These are phyloP conservation scores for Sinelater perroti DNA, from an alignment of 2,888 invertebrate species.

Conservation along the genomic window DNA sequence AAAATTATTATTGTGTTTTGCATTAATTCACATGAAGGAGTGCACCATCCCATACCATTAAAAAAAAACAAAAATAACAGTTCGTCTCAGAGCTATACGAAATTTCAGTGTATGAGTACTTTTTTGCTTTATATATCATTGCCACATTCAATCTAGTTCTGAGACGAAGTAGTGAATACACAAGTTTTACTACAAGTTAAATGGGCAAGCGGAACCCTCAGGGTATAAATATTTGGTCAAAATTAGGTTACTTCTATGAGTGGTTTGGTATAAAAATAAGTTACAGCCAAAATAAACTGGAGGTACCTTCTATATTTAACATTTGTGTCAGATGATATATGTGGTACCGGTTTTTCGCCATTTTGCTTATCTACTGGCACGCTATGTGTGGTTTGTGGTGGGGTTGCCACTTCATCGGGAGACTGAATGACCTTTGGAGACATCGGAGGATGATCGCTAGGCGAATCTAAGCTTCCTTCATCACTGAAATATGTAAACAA, in stretches of 20 bases:
- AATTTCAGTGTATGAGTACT: too few species aligned
- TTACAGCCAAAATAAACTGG: conserved; percentile 51
- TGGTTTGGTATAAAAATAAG: conserved; percentile 52
- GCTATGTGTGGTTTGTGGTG: conserved; percentile 38
- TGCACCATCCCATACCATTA: too few species aligned
- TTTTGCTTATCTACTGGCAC: conserved; percentile 48
- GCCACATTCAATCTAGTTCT: too few species aligned
- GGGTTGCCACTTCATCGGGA: conserved; percentile 48
- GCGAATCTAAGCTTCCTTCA: conserved; percentile 60
- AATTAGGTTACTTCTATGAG: conserved; percentile 41
- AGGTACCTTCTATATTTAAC: conserved; percentile 59
- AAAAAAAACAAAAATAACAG: too few species aligned
- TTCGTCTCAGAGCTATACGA: conserved; percentile 24
- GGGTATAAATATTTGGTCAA: conserved; percentile 4
- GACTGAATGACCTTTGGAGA: conserved; percentile 53
- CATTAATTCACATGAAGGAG: too few species aligned
- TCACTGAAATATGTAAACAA: too few species aligned
- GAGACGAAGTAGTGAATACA: conserved; percentile 30
- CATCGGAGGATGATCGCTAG: conserved; percentile 59
- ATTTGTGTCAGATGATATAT: conserved; percentile 49
- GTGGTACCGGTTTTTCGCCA: conserved; percentile 48
- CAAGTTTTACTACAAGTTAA: conserved; percentile 14
- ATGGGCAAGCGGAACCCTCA: conserved; percentile 19
- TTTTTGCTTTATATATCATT: too few species aligned
- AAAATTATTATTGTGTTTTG: too few species aligned